Base-by-base conservation (phyloP, 1,140 invertebrate species). In the Choristoneura fumiferana region DNA sequence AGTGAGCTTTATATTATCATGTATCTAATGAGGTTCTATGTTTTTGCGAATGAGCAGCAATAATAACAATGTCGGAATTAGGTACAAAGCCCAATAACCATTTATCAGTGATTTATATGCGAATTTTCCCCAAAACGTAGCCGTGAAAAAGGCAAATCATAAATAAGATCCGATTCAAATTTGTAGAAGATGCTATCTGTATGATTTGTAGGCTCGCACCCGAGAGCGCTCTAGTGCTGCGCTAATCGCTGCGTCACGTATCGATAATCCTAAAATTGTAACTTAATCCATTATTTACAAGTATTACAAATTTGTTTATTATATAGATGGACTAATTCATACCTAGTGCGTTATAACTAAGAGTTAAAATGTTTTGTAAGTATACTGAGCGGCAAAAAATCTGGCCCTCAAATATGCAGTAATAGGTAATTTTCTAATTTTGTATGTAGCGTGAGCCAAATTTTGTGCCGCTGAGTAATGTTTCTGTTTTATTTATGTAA, bases 91-190 rank as follows among this genome's bases (percentile, higher is more conserved):
- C 73, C 72, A 78, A 85, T 76, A 74, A 75, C 70, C 71, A 80
- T 84, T 86, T 87, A 85, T 83, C 79, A 78, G 62, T 82, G 77
- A 89, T 83, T 89, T 87, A 87, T 87, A 73, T 79, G 81, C 67
- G 71, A 84, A 67, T 84, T 87, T 87, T 86, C 79, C 78, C 84
- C 76, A 85, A 86, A 84, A 85, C 80, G 78, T 87, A 84, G 74
- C 84, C 81, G 84, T 87, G 83, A 89, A 89, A 89, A 86, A 87
- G 82, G 84, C 84, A 87, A 87, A 89, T 87, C 84, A 87, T 89
- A 89, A 89, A 88, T 87, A 89, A 87, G 84, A 89, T 88, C 87
- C 87, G 89, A 89, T 89, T 89, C 89, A 89, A 90, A 90, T 90
- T 90, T 90, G 88, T 90, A 83, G 81, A 89, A 89, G 89, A 90